phyloP scores from a whole-genome alignment of 2,888 invertebrate species.

The Eristalis pertinax region DNA sequence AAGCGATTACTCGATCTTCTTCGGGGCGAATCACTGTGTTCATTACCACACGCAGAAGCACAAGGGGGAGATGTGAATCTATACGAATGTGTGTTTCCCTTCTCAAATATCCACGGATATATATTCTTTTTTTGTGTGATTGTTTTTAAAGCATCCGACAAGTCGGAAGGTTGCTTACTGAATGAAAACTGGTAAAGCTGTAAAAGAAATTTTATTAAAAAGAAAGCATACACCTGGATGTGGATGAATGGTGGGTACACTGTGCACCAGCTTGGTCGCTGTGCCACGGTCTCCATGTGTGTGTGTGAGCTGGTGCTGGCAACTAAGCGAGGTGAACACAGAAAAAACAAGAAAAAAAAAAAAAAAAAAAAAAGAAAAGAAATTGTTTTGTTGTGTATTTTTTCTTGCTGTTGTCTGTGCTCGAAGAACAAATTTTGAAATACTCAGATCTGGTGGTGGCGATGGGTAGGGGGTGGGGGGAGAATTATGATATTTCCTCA shows the following conservation, averaged over 20 bases:
- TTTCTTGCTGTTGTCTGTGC: constrained; percentile 35
- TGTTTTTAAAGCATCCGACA: constrained; percentile 64
- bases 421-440: constrained; percentile 59
- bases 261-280: not conserved
- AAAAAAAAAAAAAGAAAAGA: constrained; percentile 48
- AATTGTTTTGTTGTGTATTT: constrained; percentile 26
- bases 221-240: constrained; percentile 71
- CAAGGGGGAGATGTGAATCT: not conserved
- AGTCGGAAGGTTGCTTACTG: constrained; percentile 70
- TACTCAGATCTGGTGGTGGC: constrained; percentile 8
- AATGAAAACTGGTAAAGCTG: constrained; percentile 72
- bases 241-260: constrained; percentile 61
- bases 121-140: not conserved
- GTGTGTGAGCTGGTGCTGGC: constrained; percentile 52
- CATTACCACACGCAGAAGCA: constrained; percentile 20
- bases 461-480: not conserved
- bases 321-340: constrained; percentile 25
- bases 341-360: constrained; percentile 26
- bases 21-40: constrained; percentile 48
- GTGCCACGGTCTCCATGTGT: constrained; percentile 28
- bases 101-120: not conserved
- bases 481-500: constrained; percentile 20
- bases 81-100: not conserved
- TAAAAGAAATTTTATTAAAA: constrained; percentile 73
- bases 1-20: constrained; percentile 57